Conservation (phyloP, 2,888 invertebrate genomes). For the Laothoe populi region DNA sequence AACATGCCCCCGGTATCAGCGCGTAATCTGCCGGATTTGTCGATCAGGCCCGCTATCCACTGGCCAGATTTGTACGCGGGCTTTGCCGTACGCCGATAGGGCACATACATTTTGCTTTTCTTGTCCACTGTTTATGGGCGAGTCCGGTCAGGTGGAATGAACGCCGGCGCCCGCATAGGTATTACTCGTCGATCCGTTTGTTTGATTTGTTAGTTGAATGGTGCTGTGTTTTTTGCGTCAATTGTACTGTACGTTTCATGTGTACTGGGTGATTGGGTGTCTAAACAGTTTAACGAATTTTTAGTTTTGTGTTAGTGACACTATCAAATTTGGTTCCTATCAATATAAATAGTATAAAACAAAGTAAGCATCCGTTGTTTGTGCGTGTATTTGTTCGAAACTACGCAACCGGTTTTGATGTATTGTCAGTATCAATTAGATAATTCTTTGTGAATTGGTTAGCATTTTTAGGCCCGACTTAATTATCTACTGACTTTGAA, state of each 20-base stretch:
- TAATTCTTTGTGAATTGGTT: no score
- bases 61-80: constrained; percentile 81
- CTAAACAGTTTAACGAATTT: neutral
- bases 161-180: constrained; percentile 35
- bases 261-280: neutral
- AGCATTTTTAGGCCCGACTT: no score
- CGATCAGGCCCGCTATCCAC: constrained; percentile 82
- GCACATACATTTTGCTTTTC: constrained; percentile 81
- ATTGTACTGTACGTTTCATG: constrained; percentile 6
- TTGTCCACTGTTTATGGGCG: constrained; percentile 75
- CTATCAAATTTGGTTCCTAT: neutral
- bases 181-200: constrained; percentile 44
- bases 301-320: neutral
- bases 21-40: constrained; percentile 85
- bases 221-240: constrained; percentile 8
- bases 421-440: no score
- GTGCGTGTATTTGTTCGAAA: no score
- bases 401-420: no score
- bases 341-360: neutral
- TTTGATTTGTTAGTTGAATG: constrained; percentile 36
- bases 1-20: constrained; percentile 82
- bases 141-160: constrained; percentile 65
- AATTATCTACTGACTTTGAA: no score
- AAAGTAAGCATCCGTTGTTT: no score
- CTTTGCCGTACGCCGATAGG: constrained; percentile 72